Evolutionary conservation across 2,888 invertebrate species (phyloP), one percentile per base, ranked within the genome.

Genomic region (Abrostola tripartita): DNA sequence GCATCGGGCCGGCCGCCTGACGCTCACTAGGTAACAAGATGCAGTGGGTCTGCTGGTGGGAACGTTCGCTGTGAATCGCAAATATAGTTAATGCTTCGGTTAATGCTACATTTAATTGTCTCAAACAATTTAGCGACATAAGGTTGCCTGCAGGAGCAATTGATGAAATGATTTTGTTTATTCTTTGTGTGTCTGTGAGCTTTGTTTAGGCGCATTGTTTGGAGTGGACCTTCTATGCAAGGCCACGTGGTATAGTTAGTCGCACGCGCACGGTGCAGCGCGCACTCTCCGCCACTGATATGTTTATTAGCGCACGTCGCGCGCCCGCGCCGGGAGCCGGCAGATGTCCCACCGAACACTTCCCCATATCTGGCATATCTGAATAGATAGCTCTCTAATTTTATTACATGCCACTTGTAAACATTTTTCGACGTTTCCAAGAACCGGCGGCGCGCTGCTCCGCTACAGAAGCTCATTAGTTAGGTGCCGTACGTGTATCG

Each of bases 351-450:
- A 71, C 68, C 67, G 44, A 69, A 73, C 84, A 81, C 85, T 81
- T 84, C 84, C 83, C 84, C 85, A 82, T 88, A 85, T 85, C 89
- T 83, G 82, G 85, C 82, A 88, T 88, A 87, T 88, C 90, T 87
- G 87, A 88, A 91, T 90, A 90, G 88, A 90, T 90, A 88, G 81
- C 83, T 84, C 84, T 84, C 85, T 89, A 88, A 91, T 90, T 84
- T 88, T 85, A 86, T 85, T 81, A 81, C 74, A 74, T 70, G 64
- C 69, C 73, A 71, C 74, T 77, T 70, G 67, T 78, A 71, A 70
- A 76, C 66, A 70, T 82, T 81, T 82, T 81, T 81, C 77, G 76
- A 67, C 69, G 72, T 68, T 83, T 81, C 84, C 53, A 57, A 75
- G 85, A 85, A 84, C 37, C 62, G 68, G 49, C 52, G 65, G 52